Conservation (phyloP, 2,113 vertebrate genomes). For the Dicentrarchus labrax region DNA sequence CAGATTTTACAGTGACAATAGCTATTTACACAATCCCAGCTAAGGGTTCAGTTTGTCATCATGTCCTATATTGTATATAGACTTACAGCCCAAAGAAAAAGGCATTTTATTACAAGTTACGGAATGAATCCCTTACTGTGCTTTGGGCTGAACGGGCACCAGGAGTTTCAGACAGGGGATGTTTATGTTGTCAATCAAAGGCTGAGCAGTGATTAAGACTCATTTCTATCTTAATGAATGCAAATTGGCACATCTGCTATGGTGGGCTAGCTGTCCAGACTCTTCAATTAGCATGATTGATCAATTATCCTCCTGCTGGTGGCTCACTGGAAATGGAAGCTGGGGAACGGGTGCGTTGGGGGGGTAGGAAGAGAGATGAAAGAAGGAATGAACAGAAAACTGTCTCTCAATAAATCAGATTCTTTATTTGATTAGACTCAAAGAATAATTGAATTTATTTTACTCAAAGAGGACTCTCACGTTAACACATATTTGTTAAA, state of each 20-base stretch:
- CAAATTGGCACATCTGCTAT: slow-evolving; percentile 89
- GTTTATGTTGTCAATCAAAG: slow-evolving; percentile 86
- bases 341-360: slow-evolving; percentile 21
- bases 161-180: slow-evolving; percentile 73
- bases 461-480: slow-evolving; percentile 28
- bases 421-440: slow-evolving; percentile 59
- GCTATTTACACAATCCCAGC: background rate
- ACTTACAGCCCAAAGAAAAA: slow-evolving; percentile 28
- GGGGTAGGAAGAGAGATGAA: slow-evolving; percentile 47
- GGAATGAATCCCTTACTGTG: slow-evolving; percentile 43
- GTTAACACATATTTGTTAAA: slow-evolving; percentile 14
- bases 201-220: slow-evolving; percentile 83
- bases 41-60: slow-evolving; percentile 22
- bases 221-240: slow-evolving; percentile 86
- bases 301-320: slow-evolving; percentile 85
- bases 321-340: slow-evolving; percentile 73
- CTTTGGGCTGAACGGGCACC: slow-evolving; percentile 50
- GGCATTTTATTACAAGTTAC: slow-evolving; percentile 44
- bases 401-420: slow-evolving; percentile 34
- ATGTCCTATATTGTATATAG: background rate
- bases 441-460: slow-evolving; percentile 26
- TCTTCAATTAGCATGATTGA: slow-evolving; percentile 88
- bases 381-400: slow-evolving; percentile 35
- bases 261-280: slow-evolving; percentile 85
- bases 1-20: slow-evolving; percentile 43